Evolutionary conservation across 2,113 vertebrate genomes (phyloP), one percentile per base, ranked within the genome.

Genomic region (Corythoichthys intestinalis): DNA sequence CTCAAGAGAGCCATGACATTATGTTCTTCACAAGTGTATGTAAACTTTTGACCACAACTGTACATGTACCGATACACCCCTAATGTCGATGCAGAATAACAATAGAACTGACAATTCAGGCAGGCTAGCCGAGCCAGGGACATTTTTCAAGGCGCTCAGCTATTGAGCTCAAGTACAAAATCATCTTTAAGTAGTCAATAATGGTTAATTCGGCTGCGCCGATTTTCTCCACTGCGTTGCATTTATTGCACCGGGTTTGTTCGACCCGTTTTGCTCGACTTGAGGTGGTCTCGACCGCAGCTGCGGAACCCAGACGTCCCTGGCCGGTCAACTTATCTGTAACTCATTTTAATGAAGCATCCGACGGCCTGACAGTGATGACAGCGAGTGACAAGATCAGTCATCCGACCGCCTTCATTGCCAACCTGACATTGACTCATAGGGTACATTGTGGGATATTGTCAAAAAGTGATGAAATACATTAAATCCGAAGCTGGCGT

Each of bases 261-360:
- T 35, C 48, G 12, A 66, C n/a, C 17, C 1, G 53, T 56, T 56
- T 56, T 12, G 4, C 41, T 63, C 20, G 11, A 17, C 34, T 41
- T 47, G 56, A 61, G 9, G 56, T 6, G 28, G 47, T 67, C 57
- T 54, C 11, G 64, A n/a, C 62, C 67, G 12, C 28, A 73, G 61
- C 59, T 62, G 53, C 41, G 57, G 12, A 62, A 28, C 54, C 13
- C 15, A 12, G 8, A 38, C 41, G 76, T 75, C 72, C 66, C 48
- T 74, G 77, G 66, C 17, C 56, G 12, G 56, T 69, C 70, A 66
- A 53, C 39, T 65, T 13, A 61, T 70, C 79, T 67, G 62, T 83
- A 83, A 78, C 58, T 83, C 73, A 8, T 3, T 83, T 71, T 83
- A 82, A 86, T 77, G 74, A 81, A 77, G 74, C 70, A 75, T 82